Conservation (phyloP, 2,113 vertebrate genomes). For the Atherinomorus stipes region DNA sequence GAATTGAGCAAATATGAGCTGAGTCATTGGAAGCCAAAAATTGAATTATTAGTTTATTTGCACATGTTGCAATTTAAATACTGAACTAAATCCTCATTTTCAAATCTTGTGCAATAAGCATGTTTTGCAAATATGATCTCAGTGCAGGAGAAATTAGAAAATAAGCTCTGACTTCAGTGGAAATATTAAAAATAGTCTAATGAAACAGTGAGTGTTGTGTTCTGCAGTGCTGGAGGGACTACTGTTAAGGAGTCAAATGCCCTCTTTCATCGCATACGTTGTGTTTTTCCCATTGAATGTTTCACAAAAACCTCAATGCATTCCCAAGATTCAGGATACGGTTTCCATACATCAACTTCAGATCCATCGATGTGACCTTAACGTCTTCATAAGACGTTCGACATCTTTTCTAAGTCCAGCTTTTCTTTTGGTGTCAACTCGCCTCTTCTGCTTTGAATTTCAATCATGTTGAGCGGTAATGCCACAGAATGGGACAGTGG, state of each 20-base stretch:
- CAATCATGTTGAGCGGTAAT: slow-evolving; percentile 7
- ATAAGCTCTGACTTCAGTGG: neutral
- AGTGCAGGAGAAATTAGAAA: neutral
- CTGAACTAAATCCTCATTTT: slow-evolving; percentile 2
- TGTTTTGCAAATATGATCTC: slow-evolving; percentile 1
- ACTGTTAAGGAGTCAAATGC: neutral
- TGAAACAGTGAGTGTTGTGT: neutral
- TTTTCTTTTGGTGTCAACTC: slow-evolving; percentile 10
- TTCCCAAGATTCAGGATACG: neutral
- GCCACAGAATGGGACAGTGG: slow-evolving; percentile 40
- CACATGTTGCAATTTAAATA: slow-evolving; percentile 1
- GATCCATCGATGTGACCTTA: neutral
- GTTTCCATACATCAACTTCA: neutral
- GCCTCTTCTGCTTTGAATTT: slow-evolving; percentile 27
- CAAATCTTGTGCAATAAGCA: neutral
- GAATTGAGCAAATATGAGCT: neutral
- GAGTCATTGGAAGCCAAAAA: slow-evolving; percentile 19
- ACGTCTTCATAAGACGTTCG: neutral
- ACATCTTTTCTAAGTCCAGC: neutral
- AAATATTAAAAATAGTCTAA: neutral
- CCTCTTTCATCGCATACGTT: neutral
- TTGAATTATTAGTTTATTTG: slow-evolving; percentile 9
- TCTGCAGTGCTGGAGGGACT: neutral
- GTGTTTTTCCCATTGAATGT: neutral
- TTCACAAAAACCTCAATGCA: neutral